These are phyloP conservation scores for Leptinotarsa rubiginosa DNA, from an alignment of 2,888 invertebrate genomes.

Conservation along the genomic window DNA sequence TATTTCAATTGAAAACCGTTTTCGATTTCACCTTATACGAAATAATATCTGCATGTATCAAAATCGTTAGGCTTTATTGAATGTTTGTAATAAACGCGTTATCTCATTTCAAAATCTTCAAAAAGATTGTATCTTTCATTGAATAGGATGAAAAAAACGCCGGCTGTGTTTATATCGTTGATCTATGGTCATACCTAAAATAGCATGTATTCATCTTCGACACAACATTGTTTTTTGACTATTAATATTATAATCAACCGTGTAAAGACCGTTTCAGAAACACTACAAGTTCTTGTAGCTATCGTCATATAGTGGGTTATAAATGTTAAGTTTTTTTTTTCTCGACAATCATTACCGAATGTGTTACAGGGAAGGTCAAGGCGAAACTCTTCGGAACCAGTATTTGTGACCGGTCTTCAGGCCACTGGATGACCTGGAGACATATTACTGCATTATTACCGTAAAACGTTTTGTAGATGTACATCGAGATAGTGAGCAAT, in stretches of 20 bases:
- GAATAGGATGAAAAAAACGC: no score
- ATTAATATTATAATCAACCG: background rate
- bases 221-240: no score
- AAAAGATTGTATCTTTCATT: no score
- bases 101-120: no score
- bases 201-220: no score
- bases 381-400: constrained; percentile 2
- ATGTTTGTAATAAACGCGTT: no score
- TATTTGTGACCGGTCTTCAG: background rate
- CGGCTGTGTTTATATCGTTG: no score
- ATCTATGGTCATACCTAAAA: no score
- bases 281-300: background rate
- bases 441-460: background rate
- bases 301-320: background rate
- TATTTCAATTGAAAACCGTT: no score
- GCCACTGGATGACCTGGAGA: constrained; percentile 11
- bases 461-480: constrained; percentile 12
- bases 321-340: background rate
- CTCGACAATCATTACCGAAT: constrained; percentile 8
- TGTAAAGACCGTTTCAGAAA: background rate
- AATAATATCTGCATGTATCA: no score
- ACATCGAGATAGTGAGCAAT: background rate
- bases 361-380: constrained; percentile 9
- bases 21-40: no score
- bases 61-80: no score